Conservation (phyloP, 2,888 invertebrate genomes). For the Phasia obesa region DNA sequence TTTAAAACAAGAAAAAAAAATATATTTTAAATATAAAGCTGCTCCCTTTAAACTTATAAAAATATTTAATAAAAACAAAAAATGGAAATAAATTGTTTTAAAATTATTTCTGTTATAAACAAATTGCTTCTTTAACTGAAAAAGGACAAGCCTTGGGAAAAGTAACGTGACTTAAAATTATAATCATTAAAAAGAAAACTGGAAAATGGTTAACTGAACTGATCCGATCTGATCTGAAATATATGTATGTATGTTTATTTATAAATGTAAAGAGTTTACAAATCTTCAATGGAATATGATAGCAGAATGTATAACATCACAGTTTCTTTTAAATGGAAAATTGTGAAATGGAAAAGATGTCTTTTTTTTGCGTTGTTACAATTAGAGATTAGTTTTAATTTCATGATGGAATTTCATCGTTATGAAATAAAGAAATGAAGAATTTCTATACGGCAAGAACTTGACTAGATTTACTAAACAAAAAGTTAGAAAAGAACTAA, state of each 20-base stretch:
- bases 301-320: slow-evolving; percentile 61
- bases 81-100: slow-evolving; percentile 29
- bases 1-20: not conserved
- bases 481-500: slow-evolving; percentile 39
- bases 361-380: slow-evolving; percentile 28
- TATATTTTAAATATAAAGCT: slow-evolving; percentile 58
- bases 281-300: slow-evolving; percentile 36
- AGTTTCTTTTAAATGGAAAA: slow-evolving; percentile 62
- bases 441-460: slow-evolving; percentile 76
- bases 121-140: not conserved
- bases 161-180: too few relatives aligned
- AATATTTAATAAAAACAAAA: slow-evolving; percentile 23
- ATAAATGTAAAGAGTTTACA: not conserved
- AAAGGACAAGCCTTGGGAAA: slow-evolving; percentile 33
- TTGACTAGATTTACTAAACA: slow-evolving; percentile 77
- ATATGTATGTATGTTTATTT: not conserved
- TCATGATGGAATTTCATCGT: not conserved
- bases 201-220: slow-evolving; percentile 26
- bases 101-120: not conserved
- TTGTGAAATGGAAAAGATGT: slow-evolving; percentile 36
- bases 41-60: slow-evolving; percentile 47
- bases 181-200: not conserved
- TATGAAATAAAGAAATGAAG: slow-evolving; percentile 13
- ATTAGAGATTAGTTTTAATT: slow-evolving; percentile 1
- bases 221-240: too few relatives aligned